Percentiles rank a stretch among this genome's conserved stretches.
phyloP scores from a whole-genome alignment of 2,888 invertebrate genomes.

The Meiosimyza decipiens region DNA sequence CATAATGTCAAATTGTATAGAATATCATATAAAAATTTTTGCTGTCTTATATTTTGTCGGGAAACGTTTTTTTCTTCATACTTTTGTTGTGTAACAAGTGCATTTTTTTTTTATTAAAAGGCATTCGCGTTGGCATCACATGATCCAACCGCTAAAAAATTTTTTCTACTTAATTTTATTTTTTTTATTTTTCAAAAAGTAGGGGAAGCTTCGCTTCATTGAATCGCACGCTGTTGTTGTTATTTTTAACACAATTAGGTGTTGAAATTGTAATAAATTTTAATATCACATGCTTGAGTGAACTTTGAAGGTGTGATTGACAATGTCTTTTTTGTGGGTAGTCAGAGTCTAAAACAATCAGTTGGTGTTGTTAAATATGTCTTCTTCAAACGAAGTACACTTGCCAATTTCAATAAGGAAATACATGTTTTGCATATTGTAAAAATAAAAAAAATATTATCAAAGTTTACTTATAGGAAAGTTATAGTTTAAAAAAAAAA shows the following conservation, averaged over 20 bases:
- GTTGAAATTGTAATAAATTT: slow-evolving; percentile 30
- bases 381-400: no score
- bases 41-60: not conserved
- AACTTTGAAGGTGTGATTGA: slow-evolving; percentile 16
- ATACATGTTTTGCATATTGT: no score
- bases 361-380: no score
- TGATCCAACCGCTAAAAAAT: not conserved
- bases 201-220: not conserved
- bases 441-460: no score
- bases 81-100: slow-evolving; percentile 10
- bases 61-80: not conserved
- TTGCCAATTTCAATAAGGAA: no score
- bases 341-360: no score
- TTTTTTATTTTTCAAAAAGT: not conserved
- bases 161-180: not conserved
- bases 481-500: no score
- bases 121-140: slow-evolving; percentile 9
- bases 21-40: not conserved
- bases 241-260: slow-evolving; percentile 24
- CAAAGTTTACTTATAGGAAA: no score
- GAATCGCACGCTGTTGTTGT: slow-evolving; percentile 10
- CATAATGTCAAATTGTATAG: not conserved
- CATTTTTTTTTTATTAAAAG: not conserved
- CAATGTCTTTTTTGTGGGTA: not conserved
- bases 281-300: slow-evolving; percentile 10